Conservation (phyloP, 2,888 invertebrate genomes). For the Xanthia togata region DNA sequence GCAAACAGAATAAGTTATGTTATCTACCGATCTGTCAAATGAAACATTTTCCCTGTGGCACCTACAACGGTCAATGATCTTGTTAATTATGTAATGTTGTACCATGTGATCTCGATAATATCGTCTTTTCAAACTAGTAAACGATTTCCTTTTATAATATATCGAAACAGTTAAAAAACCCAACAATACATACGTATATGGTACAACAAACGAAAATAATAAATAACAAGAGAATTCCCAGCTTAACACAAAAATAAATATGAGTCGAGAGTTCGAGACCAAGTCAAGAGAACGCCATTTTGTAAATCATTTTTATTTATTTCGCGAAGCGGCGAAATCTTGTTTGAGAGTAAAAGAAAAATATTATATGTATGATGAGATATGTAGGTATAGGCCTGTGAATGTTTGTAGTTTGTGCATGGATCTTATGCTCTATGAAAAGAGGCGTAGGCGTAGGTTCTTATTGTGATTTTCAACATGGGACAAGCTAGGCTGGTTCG, state of each 20-base stretch:
- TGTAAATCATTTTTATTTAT: constrained; percentile 67
- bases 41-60: neutral
- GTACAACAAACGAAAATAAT: constrained; percentile 43
- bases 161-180: neutral
- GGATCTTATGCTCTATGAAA: too few relatives aligned
- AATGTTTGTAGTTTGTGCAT: neutral
- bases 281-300: constrained; percentile 56
- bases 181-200: constrained; percentile 15
- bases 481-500: too few relatives aligned
- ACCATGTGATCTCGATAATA: constrained; percentile 6
- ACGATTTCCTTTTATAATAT: neutral
- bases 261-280: constrained; percentile 20
- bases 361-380: neutral
- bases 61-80: neutral
- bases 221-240: constrained; percentile 34
- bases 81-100: neutral
- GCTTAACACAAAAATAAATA: constrained; percentile 55
- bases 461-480: too few relatives aligned
- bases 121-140: neutral
- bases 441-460: too few relatives aligned
- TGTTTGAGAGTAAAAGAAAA: constrained; percentile 27
- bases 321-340: constrained; percentile 26
- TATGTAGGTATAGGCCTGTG: neutral
- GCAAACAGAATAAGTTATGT: neutral
- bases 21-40: neutral